A percentile compares a stretch with the other conserved stretches of the same genome.
Conservation (phyloP, 2,888 invertebrate species). For the Agrenia bidenticulata region DNA sequence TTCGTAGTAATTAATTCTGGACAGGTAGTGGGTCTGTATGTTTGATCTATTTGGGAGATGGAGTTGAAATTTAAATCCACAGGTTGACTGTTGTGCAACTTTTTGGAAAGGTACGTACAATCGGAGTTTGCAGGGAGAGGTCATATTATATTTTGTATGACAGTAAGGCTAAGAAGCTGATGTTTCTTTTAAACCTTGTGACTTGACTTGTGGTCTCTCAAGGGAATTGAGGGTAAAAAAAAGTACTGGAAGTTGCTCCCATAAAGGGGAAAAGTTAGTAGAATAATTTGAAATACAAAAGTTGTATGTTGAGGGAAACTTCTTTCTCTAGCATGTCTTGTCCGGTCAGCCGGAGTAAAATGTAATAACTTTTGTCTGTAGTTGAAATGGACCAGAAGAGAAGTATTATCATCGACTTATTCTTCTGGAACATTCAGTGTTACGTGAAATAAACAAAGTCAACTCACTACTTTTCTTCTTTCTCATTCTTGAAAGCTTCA, state of each 20-base stretch:
- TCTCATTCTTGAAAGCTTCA: too few relatives aligned
- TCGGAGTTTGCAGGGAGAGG: too few relatives aligned
- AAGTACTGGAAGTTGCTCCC: background rate
- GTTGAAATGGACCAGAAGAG: constrained; percentile 26
- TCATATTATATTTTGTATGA: too few relatives aligned
- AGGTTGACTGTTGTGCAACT: constrained; percentile 28
- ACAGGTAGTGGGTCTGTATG: too few relatives aligned
- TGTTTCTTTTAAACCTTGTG: too few relatives aligned
- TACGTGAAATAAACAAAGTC: background rate
- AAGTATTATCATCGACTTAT: constrained; percentile 17
- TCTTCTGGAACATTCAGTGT: constrained; percentile 8
- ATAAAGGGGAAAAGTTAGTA: background rate
- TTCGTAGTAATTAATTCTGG: too few relatives aligned
- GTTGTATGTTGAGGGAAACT: background rate
- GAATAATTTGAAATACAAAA: background rate
- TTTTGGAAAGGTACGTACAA: too few relatives aligned
- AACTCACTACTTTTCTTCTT: constrained; percentile 16
- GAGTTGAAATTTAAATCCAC: constrained; percentile 13
- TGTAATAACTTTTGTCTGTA: constrained; percentile 29
- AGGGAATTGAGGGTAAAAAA: constrained; percentile 4
- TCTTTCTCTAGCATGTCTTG: constrained; percentile 1
- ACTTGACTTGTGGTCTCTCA: constrained; percentile 4
- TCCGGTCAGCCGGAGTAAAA: constrained; percentile 24
- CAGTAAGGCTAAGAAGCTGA: too few relatives aligned
- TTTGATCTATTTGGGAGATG: too few relatives aligned